Evolutionary conservation across 2,113 vertebrate genomes (phyloP).

Genomic region (Xenus cinereus): DNA sequence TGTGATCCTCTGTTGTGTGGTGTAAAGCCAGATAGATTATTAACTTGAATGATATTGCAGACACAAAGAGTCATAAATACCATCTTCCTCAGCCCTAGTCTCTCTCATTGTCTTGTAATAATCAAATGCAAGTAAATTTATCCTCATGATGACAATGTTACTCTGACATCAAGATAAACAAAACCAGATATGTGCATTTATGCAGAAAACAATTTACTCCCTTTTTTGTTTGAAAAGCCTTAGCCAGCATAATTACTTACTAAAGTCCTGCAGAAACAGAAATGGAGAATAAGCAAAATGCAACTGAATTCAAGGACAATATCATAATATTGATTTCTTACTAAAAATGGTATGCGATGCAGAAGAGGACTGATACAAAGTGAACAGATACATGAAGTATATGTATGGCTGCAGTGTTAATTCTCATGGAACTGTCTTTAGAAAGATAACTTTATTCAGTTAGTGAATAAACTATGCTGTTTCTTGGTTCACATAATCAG

Average conservation of each 20-base stretch:
- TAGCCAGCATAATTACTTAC: neutral
- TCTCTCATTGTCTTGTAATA: neutral
- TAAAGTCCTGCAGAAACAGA: neutral
- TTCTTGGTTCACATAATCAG: no score
- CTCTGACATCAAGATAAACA: neutral
- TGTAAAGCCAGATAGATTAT: neutral
- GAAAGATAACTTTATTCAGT: no score
- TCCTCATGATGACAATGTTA: neutral
- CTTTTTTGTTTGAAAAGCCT: neutral
- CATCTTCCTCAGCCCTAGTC: neutral
- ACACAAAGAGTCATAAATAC: neutral
- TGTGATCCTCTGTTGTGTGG: neutral
- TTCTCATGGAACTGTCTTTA: neutral
- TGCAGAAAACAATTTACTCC: neutral
- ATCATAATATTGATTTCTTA: neutral
- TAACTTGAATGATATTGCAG: neutral
- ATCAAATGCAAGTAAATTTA: neutral
- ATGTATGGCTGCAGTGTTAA: neutral
- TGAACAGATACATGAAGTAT: neutral
- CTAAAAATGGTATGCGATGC: neutral
- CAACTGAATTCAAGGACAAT: neutral
- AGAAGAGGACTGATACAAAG: neutral
- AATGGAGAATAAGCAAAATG: neutral
- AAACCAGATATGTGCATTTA: neutral
- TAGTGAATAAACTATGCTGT: no score